Conservation (phyloP, 2,113 vertebrate species). For the Vicugna pacos region DNA sequence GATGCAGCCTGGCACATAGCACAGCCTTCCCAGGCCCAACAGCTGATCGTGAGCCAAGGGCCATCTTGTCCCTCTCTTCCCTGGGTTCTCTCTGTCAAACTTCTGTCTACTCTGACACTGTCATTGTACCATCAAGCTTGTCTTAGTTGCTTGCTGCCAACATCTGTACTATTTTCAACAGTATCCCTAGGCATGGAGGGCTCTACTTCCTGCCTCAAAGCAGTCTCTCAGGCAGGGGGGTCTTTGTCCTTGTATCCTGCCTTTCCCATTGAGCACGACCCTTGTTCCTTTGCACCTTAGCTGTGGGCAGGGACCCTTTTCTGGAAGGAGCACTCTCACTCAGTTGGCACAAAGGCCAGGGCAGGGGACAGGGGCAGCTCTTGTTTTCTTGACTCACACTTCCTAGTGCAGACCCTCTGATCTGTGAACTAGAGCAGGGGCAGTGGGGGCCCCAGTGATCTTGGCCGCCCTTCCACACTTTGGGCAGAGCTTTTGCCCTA, state of each 20-base stretch:
- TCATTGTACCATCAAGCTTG: background rate
- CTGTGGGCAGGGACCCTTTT: background rate
- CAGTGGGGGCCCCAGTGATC: background rate
- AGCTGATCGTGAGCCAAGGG: background rate
- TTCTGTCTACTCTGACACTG: background rate
- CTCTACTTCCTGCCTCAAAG: background rate
- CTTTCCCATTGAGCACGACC: background rate
- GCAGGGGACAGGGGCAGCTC: background rate
- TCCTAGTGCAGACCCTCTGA: background rate
- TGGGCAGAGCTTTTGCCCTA: background rate
- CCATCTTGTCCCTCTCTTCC: background rate
- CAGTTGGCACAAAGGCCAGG: background rate
- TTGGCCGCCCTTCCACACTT: background rate
- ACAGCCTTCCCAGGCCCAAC: background rate
- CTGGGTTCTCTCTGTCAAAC: background rate
- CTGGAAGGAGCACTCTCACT: background rate
- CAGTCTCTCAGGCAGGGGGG: background rate
- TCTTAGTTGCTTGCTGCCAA: background rate
- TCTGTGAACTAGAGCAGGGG: background rate
- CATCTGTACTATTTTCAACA: background rate
- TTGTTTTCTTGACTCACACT: background rate
- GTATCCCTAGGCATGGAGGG: background rate
- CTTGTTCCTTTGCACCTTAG: background rate
- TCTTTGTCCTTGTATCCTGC: background rate
- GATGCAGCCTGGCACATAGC: too few relatives aligned